Percentiles rank a stretch among this genome's conserved stretches.
These are phyloP conservation scores for Alentia gelatinosa DNA, from an alignment of 2,888 invertebrate species.

Conservation along the genomic window DNA sequence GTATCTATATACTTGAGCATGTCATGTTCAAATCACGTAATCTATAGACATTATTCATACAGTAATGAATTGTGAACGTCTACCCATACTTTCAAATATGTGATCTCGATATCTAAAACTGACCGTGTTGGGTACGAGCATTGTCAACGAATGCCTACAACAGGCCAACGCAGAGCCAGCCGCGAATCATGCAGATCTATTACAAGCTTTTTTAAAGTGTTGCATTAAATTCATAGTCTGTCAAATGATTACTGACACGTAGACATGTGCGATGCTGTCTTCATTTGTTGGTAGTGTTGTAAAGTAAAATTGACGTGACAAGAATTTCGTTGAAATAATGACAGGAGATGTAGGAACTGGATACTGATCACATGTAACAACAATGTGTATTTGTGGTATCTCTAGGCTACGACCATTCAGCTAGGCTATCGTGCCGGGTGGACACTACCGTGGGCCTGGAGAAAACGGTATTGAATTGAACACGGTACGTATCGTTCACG, in stretches of 20 bases:
- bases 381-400: conserved; percentile 3
- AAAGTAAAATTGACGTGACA: conserved; percentile 7
- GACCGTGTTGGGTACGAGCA: neutral
- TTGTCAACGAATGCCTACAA: neutral
- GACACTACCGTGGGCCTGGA: neutral
- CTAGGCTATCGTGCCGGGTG: conserved; percentile 19
- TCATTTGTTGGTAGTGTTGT: neutral
- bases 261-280: neutral
- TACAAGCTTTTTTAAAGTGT: neutral
- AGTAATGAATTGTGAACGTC: no score
- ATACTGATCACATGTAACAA: neutral
- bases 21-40: no score
- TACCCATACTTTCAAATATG: no score
- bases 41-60: no score
- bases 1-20: no score
- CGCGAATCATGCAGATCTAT: neutral
- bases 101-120: neutral
- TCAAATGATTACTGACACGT: neutral
- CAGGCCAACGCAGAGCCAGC: neutral
- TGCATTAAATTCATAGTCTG: neutral
- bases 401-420: conserved; percentile 13
- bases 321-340: neutral
- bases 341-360: neutral
- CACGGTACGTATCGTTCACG: neutral
- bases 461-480: neutral